phyloP scores from a whole-genome alignment of 2,797 vertebrate genomes.

The Oreonectes daqikongensis region DNA sequence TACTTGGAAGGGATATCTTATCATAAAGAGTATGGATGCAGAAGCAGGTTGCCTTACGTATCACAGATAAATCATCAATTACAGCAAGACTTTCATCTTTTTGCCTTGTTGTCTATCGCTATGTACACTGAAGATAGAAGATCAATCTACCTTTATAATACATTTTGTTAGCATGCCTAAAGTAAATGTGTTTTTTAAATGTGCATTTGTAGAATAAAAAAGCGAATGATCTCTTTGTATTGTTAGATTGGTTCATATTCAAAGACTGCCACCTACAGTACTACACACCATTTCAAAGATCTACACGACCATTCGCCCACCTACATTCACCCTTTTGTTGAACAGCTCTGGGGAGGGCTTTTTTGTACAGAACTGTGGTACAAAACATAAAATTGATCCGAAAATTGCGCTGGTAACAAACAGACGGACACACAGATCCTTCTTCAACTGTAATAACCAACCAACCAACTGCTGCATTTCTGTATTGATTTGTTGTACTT shows the following conservation, averaged over 20 bases:
- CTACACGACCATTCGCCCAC: slow-evolving; percentile 35
- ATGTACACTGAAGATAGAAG: slow-evolving; percentile 12
- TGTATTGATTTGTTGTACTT: slow-evolving; percentile 14
- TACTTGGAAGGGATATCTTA: slow-evolving; percentile 14
- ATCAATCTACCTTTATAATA: background rate
- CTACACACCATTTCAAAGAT: slow-evolving; percentile 45
- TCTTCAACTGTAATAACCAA: background rate
- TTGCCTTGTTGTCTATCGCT: background rate
- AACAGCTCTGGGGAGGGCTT: background rate
- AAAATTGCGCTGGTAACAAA: no score
- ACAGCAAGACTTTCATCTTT: slow-evolving; percentile 4
- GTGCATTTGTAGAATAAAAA: background rate
- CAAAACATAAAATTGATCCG: background rate
- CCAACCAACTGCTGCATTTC: background rate
- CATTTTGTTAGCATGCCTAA: background rate
- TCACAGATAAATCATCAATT: slow-evolving; percentile 22
- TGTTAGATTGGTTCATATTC: slow-evolving; percentile 24
- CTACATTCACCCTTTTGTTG: slow-evolving; percentile 31
- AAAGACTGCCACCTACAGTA: slow-evolving; percentile 47
- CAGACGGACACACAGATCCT: no score
- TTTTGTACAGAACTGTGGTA: background rate
- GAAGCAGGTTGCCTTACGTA: background rate
- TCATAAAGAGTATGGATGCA: background rate
- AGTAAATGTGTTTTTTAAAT: background rate
- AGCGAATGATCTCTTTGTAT: background rate